phyloP scores from a whole-genome alignment of 92 coral and sea anemone species.

The Umimayanthus chanpuru region DNA sequence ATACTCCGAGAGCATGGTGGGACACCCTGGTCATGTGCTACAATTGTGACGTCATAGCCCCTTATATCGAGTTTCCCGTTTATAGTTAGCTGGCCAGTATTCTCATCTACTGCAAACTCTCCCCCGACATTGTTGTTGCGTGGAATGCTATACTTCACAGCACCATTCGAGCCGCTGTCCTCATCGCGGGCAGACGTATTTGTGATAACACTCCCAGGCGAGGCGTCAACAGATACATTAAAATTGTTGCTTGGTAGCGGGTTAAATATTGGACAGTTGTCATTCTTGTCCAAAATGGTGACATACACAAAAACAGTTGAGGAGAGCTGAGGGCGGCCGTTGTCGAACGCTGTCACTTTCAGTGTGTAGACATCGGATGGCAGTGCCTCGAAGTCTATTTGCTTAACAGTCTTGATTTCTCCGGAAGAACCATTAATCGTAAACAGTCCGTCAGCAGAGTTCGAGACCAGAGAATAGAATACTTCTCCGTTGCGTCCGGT shows the following conservation, averaged over 20 bases:
- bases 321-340: conserved; percentile 59
- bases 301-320: conserved; percentile 37
- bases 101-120: conserved; percentile 45
- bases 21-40: conserved; percentile 69
- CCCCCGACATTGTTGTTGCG: neutral
- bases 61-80: conserved; percentile 3
- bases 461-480: conserved; percentile 36
- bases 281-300: conserved; percentile 59
- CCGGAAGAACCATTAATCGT: conserved; percentile 67
- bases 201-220: conserved; percentile 37
- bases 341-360: conserved; percentile 62
- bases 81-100: conserved; percentile 47
- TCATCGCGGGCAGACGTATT: conserved; percentile 55
- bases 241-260: conserved; percentile 7
- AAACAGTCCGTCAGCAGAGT: conserved; percentile 40
- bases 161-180: conserved; percentile 73
- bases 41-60: conserved; percentile 46
- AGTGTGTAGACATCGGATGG: conserved; percentile 34
- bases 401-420: conserved; percentile 41
- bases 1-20: conserved; percentile 58
- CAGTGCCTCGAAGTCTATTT: conserved; percentile 56
- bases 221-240: conserved; percentile 46
- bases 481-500: conserved; percentile 71
- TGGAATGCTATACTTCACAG: conserved; percentile 46
- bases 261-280: conserved; percentile 70